phyloP scores from a whole-genome alignment of 2,113 vertebrate species.

The Prionailurus viverrinus region DNA sequence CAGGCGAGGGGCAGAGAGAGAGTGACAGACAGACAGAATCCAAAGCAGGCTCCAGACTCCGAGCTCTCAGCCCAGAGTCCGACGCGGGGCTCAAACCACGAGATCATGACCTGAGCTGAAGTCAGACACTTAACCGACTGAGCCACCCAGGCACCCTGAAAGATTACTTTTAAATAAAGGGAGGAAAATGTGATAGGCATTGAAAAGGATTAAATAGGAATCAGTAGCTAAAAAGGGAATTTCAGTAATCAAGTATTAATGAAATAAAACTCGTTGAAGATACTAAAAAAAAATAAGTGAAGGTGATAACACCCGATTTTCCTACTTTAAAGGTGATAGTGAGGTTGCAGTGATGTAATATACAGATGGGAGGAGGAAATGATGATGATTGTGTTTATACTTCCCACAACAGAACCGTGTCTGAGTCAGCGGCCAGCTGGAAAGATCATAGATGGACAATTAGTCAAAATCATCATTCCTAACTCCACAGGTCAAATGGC shows the following conservation, averaged over 20 bases:
- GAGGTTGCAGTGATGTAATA: neutral
- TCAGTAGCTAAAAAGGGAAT: neutral
- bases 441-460: neutral
- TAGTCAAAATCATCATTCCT: neutral
- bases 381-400: neutral
- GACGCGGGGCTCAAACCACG: too few relatives aligned
- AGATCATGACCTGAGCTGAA: too few relatives aligned
- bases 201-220: neutral
- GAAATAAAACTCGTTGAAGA: neutral
- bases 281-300: neutral
- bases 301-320: neutral
- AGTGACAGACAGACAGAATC: too few relatives aligned
- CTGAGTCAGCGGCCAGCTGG: neutral
- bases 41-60: too few relatives aligned
- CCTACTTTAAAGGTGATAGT: neutral
- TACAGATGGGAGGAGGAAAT: neutral
- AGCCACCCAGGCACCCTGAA: neutral
- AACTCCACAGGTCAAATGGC: neutral
- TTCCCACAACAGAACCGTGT: neutral
- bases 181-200: neutral
- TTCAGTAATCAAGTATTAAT: neutral
- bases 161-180: neutral
- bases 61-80: too few relatives aligned
- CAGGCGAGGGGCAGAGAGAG: too few relatives aligned
- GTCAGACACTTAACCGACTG: too few relatives aligned